Evolutionary conservation across 2,113 vertebrate genomes (phyloP).

Genomic region (Saccopteryx leptura): DNA sequence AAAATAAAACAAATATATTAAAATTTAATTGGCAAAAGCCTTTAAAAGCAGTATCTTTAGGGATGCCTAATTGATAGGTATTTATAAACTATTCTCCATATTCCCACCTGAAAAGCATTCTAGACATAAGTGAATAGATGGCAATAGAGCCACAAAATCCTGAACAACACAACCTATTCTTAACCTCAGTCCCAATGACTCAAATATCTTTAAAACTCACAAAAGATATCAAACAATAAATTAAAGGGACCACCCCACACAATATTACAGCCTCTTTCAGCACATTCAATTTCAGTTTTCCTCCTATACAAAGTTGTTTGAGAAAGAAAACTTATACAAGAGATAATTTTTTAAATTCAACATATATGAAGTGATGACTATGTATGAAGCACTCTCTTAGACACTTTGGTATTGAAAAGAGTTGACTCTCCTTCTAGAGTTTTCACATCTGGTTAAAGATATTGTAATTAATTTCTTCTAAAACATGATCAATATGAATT

Average conservation of each 20-base stretch:
- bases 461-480: neutral
- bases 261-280: constrained; percentile 41
- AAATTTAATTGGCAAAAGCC: constrained; percentile 75
- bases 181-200: constrained; percentile 9
- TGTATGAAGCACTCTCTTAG: constrained; percentile 19
- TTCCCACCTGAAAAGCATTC: constrained; percentile 35
- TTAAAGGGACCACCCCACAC: neutral
- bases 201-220: constrained; percentile 35
- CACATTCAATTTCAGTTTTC: constrained; percentile 25
- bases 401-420: constrained; percentile 7
- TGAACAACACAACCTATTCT: constrained; percentile 3
- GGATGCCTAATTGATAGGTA: constrained; percentile 38
- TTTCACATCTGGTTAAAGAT: constrained; percentile 7
- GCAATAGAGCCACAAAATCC: constrained; percentile 51
- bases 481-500: constrained; percentile 42
- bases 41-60: constrained; percentile 65
- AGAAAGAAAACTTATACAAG: constrained; percentile 40
- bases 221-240: constrained; percentile 44
- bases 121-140: neutral
- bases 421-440: neutral
- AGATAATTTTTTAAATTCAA: constrained; percentile 53
- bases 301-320: constrained; percentile 32
- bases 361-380: constrained; percentile 20
- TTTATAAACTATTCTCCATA: constrained; percentile 38
- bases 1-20: constrained; percentile 83